Percentiles rank a stretch among this genome's conserved stretches.
phyloP scores from a whole-genome alignment of 35 echinoderm and acorn worm species.

The Apostichopus parvimensis region DNA sequence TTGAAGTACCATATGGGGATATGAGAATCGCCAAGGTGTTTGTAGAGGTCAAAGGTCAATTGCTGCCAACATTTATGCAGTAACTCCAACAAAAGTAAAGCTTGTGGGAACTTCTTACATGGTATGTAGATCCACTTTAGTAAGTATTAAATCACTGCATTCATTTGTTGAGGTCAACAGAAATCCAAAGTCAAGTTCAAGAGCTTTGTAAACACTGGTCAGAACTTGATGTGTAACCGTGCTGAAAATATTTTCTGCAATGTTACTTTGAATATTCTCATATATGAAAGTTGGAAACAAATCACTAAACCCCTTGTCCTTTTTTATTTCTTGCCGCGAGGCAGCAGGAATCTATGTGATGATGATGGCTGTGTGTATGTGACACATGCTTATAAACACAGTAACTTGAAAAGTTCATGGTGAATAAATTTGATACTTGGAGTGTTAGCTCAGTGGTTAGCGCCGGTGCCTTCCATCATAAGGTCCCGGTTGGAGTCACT shows the following conservation, averaged over 20 bases:
- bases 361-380: no score
- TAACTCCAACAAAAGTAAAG: neutral
- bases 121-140: neutral
- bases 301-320: neutral
- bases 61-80: neutral
- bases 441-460: no score
- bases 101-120: neutral
- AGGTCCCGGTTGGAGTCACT: no score
- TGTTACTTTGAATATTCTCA: neutral
- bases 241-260: neutral
- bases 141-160: neutral
- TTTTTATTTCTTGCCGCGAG: neutral
- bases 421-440: no score
- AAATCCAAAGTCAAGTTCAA: neutral
- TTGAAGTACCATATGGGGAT: neutral
- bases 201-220: neutral
- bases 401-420: no score
- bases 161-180: neutral
- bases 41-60: neutral
- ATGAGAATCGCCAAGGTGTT: neutral
- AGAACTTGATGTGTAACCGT: neutral
- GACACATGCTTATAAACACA: no score
- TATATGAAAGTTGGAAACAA: neutral
- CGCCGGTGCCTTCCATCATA: no score
- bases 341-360: no score